Evolutionary conservation across 1,140 invertebrate species (phyloP), one percentile per base, ranked within the genome.

Genomic region (Trachymyrmex septentrionalis): DNA sequence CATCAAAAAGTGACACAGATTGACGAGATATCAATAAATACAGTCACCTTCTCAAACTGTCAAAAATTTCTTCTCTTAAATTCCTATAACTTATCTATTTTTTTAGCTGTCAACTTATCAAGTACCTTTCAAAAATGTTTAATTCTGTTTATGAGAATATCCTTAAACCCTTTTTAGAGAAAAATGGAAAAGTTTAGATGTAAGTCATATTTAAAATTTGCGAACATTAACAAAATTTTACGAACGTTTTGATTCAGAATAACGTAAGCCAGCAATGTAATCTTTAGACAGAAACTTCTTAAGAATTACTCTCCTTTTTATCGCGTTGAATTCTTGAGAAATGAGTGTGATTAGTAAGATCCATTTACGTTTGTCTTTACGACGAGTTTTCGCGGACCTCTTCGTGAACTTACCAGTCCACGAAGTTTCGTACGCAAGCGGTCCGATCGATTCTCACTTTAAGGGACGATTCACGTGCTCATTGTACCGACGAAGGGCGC

Each of bases 401-500:
- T 57, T 64, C 59, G 63, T 73, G 67, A 90, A 90, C 88, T 90
- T 90, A 90, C 89, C 85, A 67, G 75, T 87, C 67, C 86, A 76
- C 85, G n/a, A 50, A 69, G 88, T 87, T 89, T 84, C 72, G 55
- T 86, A 87, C 73, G 59, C 63, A 9, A 76, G 86, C 84, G 55
- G 44, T 44, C 53, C 85, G 88, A 90, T 90, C 89, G 86, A 90
- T 90, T 89, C 64, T 86, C 75, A 59, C 71, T 87, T 86, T 61
- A 87, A 90, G 81, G 81, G 86, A 59, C 80, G 88, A 86, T 90
- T 90, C 88, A 87, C 88, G 86, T 88, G 89, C n/a, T 90, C 86
- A 81, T 38, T 81, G 75, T 85, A 71, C 69, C 86, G 86, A 85
- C 76, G 71, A 61, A 81, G 88, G 89, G 89, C 88, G 69, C 86